A percentile compares a stretch with the other conserved stretches of the same genome.
phyloP scores from a whole-genome alignment of 2,113 vertebrate species.

The Gobio gobio region DNA sequence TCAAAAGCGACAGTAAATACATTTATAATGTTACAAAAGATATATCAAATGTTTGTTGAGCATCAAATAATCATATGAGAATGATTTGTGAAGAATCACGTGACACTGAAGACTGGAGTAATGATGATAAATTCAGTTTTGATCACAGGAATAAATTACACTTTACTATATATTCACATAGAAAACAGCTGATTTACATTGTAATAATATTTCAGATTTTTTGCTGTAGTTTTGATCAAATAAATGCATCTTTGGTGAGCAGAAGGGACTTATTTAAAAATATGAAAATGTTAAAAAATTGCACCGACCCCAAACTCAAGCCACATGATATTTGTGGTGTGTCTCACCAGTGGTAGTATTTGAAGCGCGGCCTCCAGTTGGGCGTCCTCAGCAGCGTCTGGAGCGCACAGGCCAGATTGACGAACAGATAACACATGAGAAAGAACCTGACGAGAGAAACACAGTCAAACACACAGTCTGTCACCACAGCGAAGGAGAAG shows the following conservation, averaged over 20 bases:
- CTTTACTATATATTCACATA: rapidly evolving
- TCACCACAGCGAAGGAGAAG: background rate
- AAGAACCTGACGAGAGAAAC: conserved; percentile 84
- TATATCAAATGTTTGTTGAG: too few species aligned
- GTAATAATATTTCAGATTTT: background rate
- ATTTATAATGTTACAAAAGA: background rate
- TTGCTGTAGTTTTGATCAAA: background rate
- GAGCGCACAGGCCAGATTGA: conserved; percentile 93
- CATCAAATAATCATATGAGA: too few species aligned
- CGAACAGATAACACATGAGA: conserved; percentile 97
- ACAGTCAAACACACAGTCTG: background rate
- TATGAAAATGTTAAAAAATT: too few species aligned
- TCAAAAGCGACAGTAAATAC: background rate
- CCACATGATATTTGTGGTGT: too few species aligned
- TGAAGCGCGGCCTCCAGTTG: conserved; percentile 87
- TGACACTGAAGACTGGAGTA: too few species aligned
- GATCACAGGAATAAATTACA: background rate
- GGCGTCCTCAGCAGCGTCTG: conserved; percentile 92
- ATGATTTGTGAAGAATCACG: too few species aligned
- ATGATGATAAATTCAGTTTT: background rate
- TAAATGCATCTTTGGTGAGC: background rate
- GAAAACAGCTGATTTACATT: background rate
- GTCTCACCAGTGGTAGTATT: conserved; percentile 77
- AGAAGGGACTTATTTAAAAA: background rate
- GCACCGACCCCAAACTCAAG: background rate